A percentile compares a stretch with the other conserved stretches of the same genome.
phyloP scores from a whole-genome alignment of 1,140 invertebrate species.

The Acyrthosiphon pisum region DNA sequence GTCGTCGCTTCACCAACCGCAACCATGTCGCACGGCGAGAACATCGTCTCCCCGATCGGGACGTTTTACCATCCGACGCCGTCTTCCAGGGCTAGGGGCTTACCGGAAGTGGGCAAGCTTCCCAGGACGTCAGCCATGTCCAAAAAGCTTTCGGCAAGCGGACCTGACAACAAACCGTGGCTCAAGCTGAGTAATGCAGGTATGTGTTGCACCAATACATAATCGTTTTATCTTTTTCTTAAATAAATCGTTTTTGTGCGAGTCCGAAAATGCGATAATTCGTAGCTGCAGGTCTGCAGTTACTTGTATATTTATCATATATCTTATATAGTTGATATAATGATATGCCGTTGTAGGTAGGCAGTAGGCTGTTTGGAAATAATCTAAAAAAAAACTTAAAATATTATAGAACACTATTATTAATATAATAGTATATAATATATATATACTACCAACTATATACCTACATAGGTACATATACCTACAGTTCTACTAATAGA shows the following conservation, averaged over 20 bases:
- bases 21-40: neutral
- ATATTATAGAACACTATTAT: too few relatives aligned
- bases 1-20: slow-evolving; percentile 26
- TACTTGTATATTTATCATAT: too few relatives aligned
- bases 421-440: too few relatives aligned
- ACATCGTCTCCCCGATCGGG: neutral
- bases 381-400: too few relatives aligned
- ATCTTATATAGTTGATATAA: too few relatives aligned
- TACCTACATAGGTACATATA: too few relatives aligned
- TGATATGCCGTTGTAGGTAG: too few relatives aligned
- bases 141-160: neutral
- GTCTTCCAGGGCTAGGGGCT: neutral
- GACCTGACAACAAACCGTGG: neutral
- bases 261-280: neutral
- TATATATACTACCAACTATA: too few relatives aligned
- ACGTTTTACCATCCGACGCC: slow-evolving; percentile 20
- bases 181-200: neutral
- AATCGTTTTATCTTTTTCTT: neutral
- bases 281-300: neutral
- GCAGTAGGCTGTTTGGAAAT: too few relatives aligned
- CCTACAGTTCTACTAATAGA: too few relatives aligned
- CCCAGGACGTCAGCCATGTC: neutral
- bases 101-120: slow-evolving; percentile 18
- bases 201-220: neutral
- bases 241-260: neutral